phyloP scores from a whole-genome alignment of 2,888 invertebrate genomes.

The Lagria hirta region DNA sequence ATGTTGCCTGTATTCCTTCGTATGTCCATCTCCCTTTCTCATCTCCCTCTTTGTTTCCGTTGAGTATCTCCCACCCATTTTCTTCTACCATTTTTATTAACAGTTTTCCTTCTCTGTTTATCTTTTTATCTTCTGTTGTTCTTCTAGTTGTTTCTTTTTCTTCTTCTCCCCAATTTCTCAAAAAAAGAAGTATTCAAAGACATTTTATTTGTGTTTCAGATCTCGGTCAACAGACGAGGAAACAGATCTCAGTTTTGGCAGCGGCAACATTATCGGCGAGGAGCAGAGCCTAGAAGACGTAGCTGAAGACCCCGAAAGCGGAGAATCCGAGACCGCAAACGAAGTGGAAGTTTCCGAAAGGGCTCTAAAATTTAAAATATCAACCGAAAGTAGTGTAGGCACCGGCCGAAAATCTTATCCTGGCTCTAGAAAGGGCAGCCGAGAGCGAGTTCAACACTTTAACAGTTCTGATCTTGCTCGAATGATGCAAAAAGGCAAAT shows the following conservation, averaged over 20 bases:
- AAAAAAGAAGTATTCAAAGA: no score
- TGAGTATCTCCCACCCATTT: no score
- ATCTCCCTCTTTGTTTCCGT: no score
- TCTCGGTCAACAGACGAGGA: constrained; percentile 59
- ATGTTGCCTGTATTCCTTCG: no score
- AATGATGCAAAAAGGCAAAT: constrained; percentile 56
- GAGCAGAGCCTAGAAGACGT: constrained; percentile 56
- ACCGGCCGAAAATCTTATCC: constrained; percentile 65
- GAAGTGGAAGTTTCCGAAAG: constrained; percentile 75
- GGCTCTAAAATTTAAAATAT: constrained; percentile 74
- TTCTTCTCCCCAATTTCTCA: no score
- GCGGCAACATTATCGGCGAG: constrained; percentile 38
- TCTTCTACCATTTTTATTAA: no score
- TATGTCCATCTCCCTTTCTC: no score
- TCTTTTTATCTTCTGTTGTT: no score
- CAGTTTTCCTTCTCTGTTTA: no score
- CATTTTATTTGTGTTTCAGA: no score
- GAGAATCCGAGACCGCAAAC: constrained; percentile 66
- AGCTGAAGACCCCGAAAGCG: constrained; percentile 61
- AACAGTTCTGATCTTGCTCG: constrained; percentile 55
- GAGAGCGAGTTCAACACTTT: constrained; percentile 59
- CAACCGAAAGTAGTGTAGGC: constrained; percentile 62
- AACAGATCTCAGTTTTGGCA: constrained; percentile 52
- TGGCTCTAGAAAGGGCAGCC: constrained; percentile 68
- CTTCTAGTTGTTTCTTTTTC: no score